Evolutionary conservation across 2,888 invertebrate species (phyloP).

Genomic region (Stegana nigrithorax): DNA sequence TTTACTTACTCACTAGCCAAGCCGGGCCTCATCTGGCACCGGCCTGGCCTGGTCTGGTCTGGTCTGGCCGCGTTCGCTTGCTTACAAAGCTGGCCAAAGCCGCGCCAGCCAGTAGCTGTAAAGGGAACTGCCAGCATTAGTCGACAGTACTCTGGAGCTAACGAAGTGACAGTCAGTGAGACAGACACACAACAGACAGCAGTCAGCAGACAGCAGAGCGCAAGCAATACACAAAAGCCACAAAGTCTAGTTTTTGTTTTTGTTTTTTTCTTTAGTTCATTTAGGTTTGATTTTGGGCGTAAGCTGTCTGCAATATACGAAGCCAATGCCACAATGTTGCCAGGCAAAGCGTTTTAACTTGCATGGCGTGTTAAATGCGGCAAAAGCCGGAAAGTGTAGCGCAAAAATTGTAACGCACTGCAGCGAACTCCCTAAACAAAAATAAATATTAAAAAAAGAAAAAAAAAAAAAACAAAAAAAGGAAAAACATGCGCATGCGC

Average conservation of each 20-base stretch:
- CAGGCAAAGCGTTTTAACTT: no score
- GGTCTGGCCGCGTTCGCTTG: no score
- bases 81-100: no score
- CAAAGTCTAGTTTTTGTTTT: slow-evolving; percentile 6
- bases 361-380: slow-evolving; percentile 3
- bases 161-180: slow-evolving; percentile 19
- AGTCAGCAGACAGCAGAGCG: background rate
- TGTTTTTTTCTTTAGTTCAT: no score
- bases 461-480: background rate
- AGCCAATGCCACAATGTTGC: no score
- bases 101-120: no score
- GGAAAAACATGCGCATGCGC: background rate
- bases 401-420: no score
- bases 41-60: no score
- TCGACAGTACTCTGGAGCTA: no score
- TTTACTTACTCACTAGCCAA: background rate
- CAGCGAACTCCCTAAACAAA: no score
- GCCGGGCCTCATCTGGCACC: no score
- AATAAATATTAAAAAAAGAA: background rate
- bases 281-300: slow-evolving; percentile 14
- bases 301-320: no score
- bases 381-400: slow-evolving; percentile 31
- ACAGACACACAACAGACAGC: background rate
- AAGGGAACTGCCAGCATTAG: background rate
- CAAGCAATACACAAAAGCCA: slow-evolving; percentile 2